Evolutionary conservation across 2,113 vertebrate species (phyloP), one percentile per base, ranked within the genome.

Genomic region (Probosciger aterrimus): DNA sequence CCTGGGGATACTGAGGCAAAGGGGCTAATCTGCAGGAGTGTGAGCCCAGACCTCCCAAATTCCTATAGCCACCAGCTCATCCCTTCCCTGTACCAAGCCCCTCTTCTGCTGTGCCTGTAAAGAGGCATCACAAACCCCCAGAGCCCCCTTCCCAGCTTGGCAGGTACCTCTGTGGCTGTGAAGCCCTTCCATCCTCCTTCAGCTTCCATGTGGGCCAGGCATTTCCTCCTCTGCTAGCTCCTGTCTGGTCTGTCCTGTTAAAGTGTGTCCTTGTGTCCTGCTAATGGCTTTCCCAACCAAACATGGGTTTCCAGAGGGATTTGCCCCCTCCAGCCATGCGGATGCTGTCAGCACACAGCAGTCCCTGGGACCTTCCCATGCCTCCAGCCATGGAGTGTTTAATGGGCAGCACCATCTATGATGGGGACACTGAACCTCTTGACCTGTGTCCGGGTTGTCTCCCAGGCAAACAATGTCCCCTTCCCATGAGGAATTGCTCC

Each of bases 161-260:
- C 23, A 47, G n/a, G 43, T 64, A 70, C 43, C 18, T 50, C 74
- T 11, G 27, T 2, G 1, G 28, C 53, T 4, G 1, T 4, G 6
- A 39, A 68, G 17, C 30, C 28, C 43, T 37, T 37, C 17, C 24
- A 18, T 41, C 59, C 28, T 27, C 65, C 76, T 2, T 0, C 46
- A 80, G 41, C n/a, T 71, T 15, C 82, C 82, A 10, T 1, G 0
- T 9, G 28, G 24, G 3, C n/a, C 3, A 2, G 57, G 27, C 39
- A 37, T 18, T 7, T 0, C 39, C 67, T 70, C 55, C 70, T 82
- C 10, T 23, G 16, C 50, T 49, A 28, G 18, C 64, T 93, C 33
- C 68, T 59, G 25, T 28, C 52, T 0, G 0, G 5, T 31, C 27
- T 27, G 20, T 30, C 47, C 1, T 0, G 10, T 1, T 46, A 14